phyloP scores from a whole-genome alignment of 2,113 vertebrate species.

The Eulemur macaco region DNA sequence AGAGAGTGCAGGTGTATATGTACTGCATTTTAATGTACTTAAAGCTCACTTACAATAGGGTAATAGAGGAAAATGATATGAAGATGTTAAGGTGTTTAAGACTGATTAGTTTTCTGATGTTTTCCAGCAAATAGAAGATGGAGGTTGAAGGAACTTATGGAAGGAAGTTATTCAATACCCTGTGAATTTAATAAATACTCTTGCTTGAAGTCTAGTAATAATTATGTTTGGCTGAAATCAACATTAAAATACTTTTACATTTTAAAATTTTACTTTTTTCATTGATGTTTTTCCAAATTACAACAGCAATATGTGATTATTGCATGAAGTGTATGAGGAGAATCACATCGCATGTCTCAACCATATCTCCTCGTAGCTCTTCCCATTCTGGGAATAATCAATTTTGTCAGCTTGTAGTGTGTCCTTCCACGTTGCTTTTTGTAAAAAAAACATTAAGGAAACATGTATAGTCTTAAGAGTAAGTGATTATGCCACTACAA shows the following conservation, averaged over 20 bases:
- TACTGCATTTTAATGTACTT: neutral
- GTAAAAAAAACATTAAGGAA: neutral
- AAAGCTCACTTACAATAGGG: neutral
- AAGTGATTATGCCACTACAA: neutral
- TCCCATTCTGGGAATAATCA: neutral
- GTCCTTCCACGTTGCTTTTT: neutral
- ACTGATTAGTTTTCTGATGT: neutral
- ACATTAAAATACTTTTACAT: neutral
- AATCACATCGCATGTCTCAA: neutral
- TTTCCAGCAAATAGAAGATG: neutral
- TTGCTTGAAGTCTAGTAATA: neutral
- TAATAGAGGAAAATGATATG: neutral
- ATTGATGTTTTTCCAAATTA: neutral
- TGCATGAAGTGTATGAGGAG: neutral
- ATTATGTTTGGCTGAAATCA: neutral
- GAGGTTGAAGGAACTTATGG: neutral
- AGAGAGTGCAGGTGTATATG: fast-evolving
- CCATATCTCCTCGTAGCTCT: neutral
- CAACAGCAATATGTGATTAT: neutral
- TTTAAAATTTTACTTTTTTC: neutral
- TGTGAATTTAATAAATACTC: neutral
- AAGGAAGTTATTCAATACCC: neutral
- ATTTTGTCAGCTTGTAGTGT: neutral
- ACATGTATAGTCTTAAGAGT: neutral
- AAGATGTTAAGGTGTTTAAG: neutral